Evolutionary conservation across 2,797 vertebrate species (phyloP).

Genomic region (Lutjanus campechanus): DNA sequence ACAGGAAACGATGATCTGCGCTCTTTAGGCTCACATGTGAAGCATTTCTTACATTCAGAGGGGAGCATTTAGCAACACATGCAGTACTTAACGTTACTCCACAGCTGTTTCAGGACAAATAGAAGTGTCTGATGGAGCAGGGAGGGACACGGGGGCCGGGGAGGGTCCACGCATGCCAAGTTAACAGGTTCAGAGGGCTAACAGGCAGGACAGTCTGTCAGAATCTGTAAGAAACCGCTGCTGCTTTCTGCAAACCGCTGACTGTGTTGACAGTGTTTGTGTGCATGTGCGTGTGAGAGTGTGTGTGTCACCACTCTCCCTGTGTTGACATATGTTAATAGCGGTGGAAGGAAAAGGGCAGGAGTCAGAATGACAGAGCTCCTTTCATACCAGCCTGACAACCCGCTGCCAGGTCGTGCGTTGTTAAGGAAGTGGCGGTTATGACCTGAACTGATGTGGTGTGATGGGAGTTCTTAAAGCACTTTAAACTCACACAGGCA

Average conservation of each 20-base stretch:
- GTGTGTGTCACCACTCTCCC: constrained; percentile 53
- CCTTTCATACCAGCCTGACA: constrained; percentile 74
- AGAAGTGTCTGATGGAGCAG: constrained; percentile 61
- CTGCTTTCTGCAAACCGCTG: constrained; percentile 45
- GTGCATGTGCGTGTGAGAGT: constrained; percentile 30
- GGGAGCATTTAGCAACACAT: constrained; percentile 80
- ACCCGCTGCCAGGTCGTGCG: constrained; percentile 68
- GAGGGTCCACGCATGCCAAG: constrained; percentile 50
- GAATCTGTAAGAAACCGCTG: constrained; percentile 67
- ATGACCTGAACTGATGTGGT: constrained; percentile 60
- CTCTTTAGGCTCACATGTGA: constrained; percentile 74
- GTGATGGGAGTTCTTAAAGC: constrained; percentile 50
- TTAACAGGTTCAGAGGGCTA: constrained; percentile 72
- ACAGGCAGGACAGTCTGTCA: constrained; percentile 57
- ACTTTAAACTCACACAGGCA: constrained; percentile 37
- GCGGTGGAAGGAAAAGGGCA: constrained; percentile 52
- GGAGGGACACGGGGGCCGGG: constrained; percentile 43
- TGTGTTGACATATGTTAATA: constrained; percentile 77
- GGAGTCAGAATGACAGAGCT: constrained; percentile 62
- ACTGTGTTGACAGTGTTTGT: constrained; percentile 52
- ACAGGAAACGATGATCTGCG: constrained; percentile 75
- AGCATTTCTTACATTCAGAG: constrained; percentile 74
- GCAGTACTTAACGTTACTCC: constrained; percentile 62
- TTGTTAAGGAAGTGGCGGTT: constrained; percentile 64
- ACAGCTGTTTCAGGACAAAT: constrained; percentile 81